Conservation (phyloP, 2,797 vertebrate species). For the Microtus obscurus region DNA sequence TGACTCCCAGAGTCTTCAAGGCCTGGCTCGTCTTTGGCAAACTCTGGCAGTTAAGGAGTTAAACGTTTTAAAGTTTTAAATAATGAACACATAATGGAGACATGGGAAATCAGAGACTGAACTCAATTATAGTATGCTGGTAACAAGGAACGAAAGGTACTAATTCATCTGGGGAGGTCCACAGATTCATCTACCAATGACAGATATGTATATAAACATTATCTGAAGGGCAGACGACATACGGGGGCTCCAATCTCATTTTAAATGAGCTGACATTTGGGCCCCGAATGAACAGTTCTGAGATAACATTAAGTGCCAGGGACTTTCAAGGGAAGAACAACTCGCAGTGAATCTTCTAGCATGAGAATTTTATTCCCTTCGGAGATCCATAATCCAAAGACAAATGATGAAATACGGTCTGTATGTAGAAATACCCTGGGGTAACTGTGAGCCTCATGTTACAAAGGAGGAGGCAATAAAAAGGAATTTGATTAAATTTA, state of each 20-base stretch:
- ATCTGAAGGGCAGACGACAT: conserved; percentile 74
- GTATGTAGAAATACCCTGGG: conserved; percentile 81
- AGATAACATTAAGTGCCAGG: conserved; percentile 80
- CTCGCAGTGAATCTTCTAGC: conserved; percentile 78
- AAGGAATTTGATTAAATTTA: conserved; percentile 79
- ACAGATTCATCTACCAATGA: not conserved
- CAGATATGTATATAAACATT: conserved; percentile 19
- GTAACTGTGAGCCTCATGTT: conserved; percentile 82
- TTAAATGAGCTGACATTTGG: conserved; percentile 84
- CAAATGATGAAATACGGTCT: conserved; percentile 83
- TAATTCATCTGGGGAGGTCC: not conserved
- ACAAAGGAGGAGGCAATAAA: conserved; percentile 85
- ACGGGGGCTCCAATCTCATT: conserved; percentile 81
- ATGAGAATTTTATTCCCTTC: conserved; percentile 80
- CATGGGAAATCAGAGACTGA: not conserved
- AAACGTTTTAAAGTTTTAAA: conserved; percentile 67
- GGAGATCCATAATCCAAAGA: conserved; percentile 78
- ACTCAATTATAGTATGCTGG: conserved; percentile 31
- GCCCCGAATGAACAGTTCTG: conserved; percentile 80
- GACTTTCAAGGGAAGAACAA: conserved; percentile 82
- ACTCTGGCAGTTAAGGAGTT: conserved; percentile 48
- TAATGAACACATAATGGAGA: conserved; percentile 65
- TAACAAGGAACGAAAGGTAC: conserved; percentile 44
- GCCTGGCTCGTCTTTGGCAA: not conserved
- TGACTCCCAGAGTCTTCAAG: not conserved